Conservation (phyloP, 2,888 invertebrate genomes). For the Sthenelais limicola region DNA sequence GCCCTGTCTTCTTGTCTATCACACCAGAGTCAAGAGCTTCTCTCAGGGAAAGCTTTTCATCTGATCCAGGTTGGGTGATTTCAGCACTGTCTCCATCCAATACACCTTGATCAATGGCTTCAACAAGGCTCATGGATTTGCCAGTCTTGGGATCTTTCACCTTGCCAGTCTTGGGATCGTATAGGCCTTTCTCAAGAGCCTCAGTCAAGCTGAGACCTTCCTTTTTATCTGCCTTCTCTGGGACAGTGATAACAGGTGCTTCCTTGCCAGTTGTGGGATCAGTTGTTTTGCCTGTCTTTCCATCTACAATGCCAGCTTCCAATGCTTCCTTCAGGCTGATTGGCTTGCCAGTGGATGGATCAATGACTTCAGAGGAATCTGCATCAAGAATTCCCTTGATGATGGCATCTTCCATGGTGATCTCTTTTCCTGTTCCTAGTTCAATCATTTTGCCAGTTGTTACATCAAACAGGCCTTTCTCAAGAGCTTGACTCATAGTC, state of each 20-base stretch:
- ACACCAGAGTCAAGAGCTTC: constrained; percentile 94
- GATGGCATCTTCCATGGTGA: constrained; percentile 43
- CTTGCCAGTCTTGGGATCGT: constrained; percentile 86
- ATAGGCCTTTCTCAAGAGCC: constrained; percentile 91
- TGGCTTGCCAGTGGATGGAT: constrained; percentile 1
- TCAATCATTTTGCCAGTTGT: constrained; percentile 48
- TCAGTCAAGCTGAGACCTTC: constrained; percentile 78
- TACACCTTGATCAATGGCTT: constrained; percentile 56
- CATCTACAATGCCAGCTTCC: not conserved
- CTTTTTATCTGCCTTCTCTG: constrained; percentile 29
- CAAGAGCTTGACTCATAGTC: constrained; percentile 93
- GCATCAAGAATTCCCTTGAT: constrained; percentile 20
- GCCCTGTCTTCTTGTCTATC: constrained; percentile 78
- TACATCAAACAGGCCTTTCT: constrained; percentile 88
- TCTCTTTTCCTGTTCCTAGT: constrained; percentile 75
- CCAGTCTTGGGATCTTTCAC: constrained; percentile 85
- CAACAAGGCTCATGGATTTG: constrained; percentile 60
- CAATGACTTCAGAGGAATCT: not conserved
- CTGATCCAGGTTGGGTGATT: constrained; percentile 41
- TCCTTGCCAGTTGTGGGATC: not conserved
- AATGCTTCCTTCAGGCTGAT: not conserved
- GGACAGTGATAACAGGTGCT: constrained; percentile 4
- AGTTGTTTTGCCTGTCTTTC: not conserved
- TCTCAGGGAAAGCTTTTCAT: constrained; percentile 40
- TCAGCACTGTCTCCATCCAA: constrained; percentile 27